Evolutionary conservation across 1,140 invertebrate species (phyloP), one percentile per base, ranked within the genome.

Genomic region (Sipha flava): DNA sequence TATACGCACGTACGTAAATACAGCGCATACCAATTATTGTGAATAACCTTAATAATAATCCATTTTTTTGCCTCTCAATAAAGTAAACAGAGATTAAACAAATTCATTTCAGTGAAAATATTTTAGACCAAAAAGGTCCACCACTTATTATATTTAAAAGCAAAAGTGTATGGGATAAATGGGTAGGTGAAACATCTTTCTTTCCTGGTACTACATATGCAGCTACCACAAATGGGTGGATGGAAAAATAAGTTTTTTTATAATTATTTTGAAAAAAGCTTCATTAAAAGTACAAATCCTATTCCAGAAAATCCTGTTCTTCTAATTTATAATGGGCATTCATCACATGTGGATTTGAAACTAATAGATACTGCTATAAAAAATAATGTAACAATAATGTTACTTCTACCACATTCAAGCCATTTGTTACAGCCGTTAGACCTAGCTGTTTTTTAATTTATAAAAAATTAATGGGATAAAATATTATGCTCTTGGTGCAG

Each of bases 211-310:
- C 82, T 7, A 80, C 80, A 16, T 85, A 85, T 81, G 82, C 83
- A 47, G 84, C 83, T 16, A 84, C 82, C 3, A 79, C 72, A 73
- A 84, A 85, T 72, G 83, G 84, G 10, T 84, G 84, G 84, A 85
- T 85, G 83, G 83, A 84, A 80, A 80, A 81, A 29, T 45, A 82
- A 64, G 81, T n/a, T 85, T 79, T 84, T 85, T 83, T 66, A 81
- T 72, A 83, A 84, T 79, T 83, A 83, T 31, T 52, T 52, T 52
- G 49, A 52, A 52, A 52, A 52, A 52, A 52, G 49, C n/a, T 83
- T 85, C 14, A 34, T 66, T 10, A 66, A 66, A 66, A 66, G 1
- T 66, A n/a, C 37, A 66, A 66, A 18, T 16, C 62, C 62, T 16
- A 34, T 47, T 45, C 31, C 21, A 14, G 68, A 81, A 70, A 66